A percentile compares a stretch with the other conserved stretches of the same genome.
phyloP scores from a whole-genome alignment of 2,113 vertebrate genomes.

The Buteo buteo region DNA sequence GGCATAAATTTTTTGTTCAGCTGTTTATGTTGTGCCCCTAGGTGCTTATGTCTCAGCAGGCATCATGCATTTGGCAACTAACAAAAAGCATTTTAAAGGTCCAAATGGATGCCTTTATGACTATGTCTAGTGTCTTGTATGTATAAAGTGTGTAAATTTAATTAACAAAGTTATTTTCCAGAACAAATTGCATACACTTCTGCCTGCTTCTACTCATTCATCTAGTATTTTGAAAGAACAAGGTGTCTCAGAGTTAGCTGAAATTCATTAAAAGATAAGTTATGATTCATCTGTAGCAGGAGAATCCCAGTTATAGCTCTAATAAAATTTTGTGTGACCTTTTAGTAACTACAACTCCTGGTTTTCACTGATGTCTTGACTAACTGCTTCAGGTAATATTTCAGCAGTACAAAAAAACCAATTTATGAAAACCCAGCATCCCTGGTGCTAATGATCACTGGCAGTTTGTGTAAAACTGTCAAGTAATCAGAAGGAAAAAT shows the following conservation, averaged over 20 bases:
- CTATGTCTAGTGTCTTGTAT: background rate
- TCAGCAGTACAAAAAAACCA: background rate
- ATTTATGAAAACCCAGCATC: background rate
- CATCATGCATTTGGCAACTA: background rate
- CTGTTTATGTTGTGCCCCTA: slow-evolving; percentile 21
- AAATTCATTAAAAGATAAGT: background rate
- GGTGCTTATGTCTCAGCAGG: background rate
- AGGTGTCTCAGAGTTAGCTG: background rate
- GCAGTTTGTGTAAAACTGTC: background rate
- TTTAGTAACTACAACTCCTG: background rate
- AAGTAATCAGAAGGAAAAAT: background rate
- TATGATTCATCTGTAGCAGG: background rate
- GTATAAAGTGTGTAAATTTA: background rate
- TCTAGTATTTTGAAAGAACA: background rate
- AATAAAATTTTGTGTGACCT: background rate
- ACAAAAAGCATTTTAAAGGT: background rate
- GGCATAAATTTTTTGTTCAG: background rate
- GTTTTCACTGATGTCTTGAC: background rate
- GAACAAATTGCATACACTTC: background rate
- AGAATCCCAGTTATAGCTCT: background rate
- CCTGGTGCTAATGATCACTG: background rate
- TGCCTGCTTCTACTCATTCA: background rate
- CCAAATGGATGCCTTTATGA: background rate
- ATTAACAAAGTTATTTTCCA: slow-evolving; percentile 34
- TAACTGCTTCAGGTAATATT: background rate